Conservation (phyloP, 2,888 invertebrate species). For the Aporophyla nigra region DNA sequence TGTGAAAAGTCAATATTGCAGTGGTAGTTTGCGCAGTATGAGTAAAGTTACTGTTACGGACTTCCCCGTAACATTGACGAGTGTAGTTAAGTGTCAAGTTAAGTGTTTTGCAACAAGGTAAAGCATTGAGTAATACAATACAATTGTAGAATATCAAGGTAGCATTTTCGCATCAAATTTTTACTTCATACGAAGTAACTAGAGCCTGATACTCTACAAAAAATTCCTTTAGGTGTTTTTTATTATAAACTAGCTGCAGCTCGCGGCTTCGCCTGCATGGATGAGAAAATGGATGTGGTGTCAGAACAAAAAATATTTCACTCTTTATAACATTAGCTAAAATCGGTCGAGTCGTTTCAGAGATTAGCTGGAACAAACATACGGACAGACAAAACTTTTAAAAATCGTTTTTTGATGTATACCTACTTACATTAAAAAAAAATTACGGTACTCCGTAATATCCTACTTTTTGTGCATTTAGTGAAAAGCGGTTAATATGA, state of each 20-base stretch:
- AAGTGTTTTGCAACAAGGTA: not conserved
- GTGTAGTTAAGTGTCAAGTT: not conserved
- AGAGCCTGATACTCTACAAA: not conserved
- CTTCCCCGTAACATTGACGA: slow-evolving; percentile 10
- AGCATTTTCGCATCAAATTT: not conserved
- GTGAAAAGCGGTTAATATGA: too few relatives aligned
- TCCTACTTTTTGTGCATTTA: too few relatives aligned
- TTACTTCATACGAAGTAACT: not conserved
- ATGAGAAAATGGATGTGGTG: too few relatives aligned
- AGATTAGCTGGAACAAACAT: too few relatives aligned
- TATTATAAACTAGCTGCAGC: not conserved
- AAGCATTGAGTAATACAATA: not conserved
- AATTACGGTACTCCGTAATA: too few relatives aligned
- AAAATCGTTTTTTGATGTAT: too few relatives aligned
- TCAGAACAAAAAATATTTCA: too few relatives aligned
- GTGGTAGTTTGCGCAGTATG: not conserved
- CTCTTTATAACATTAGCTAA: too few relatives aligned
- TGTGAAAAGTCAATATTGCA: not conserved
- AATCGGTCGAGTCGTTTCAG: too few relatives aligned
- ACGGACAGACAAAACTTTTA: too few relatives aligned
- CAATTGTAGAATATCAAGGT: too few relatives aligned
- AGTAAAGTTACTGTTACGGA: slow-evolving; percentile 1
- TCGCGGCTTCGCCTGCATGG: not conserved
- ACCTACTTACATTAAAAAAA: too few relatives aligned
- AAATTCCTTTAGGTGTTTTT: not conserved